Evolutionary conservation across 2,113 vertebrate genomes (phyloP), one percentile per base, ranked within the genome.

Genomic region (Toxostoma redivivum): DNA sequence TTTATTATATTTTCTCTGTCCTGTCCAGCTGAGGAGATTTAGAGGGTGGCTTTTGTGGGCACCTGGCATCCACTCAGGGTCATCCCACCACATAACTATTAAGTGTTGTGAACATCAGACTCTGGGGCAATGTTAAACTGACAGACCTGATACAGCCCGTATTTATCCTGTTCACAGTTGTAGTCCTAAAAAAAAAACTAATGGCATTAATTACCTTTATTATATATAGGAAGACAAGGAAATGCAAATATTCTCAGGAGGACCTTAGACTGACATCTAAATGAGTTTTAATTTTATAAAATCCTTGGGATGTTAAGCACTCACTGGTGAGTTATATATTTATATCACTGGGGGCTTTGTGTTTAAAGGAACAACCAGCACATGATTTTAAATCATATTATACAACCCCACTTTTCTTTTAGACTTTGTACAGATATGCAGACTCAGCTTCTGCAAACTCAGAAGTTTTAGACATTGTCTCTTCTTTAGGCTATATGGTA

Each of bases 181-280:
- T 69, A 28, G 37, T 60, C 48, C 65, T 79, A 38, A 64, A 83
- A 30, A 30, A 40, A 15, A 9, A n/a, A n/a, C 35, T 37, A 72
- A 42, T 95, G 78, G 47, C 66, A 92, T 84, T 96, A 92, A 96
- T 96, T 96, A 48, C 69, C 73, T 95, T 93, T 91, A 88, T 90
- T 94, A 88, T 95, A 82, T 94, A 88, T 94, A 81, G 57, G 45
- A 91, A 96, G 70, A 83, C 60, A 87, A 82, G 65, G 33, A 91
- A 96, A 90, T 51, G 51, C 71, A 94, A 50, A 47, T 47, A 53
- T 94, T 92, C 77, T 88, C 87, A 44, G 54, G 37, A 93, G 74
- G 69, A 73, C 67, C 76, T 92, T 90, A 89, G 70, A 53, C n/a
- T 80, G 64, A 58, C 57, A 45, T 72, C 45, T 83, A 90, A 78